A percentile compares a stretch with the other conserved stretches of the same genome.
Conservation (phyloP, 2,113 vertebrate genomes). For the Anolis sagrei region DNA sequence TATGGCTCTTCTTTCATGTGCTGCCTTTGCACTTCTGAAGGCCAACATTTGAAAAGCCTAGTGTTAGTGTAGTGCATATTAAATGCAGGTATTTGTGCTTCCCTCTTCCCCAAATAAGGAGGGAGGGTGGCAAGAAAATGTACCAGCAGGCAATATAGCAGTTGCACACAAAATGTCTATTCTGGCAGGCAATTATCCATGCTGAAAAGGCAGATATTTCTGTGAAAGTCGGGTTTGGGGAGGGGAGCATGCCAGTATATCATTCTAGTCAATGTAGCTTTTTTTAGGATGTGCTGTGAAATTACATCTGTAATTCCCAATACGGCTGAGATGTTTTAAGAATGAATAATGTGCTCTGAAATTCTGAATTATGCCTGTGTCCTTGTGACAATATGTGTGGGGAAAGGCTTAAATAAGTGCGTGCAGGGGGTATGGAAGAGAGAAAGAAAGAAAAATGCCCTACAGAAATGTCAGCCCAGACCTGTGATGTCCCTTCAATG, state of each 20-base stretch:
- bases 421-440: neutral
- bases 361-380: neutral
- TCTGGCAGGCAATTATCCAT: conserved; percentile 5
- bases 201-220: conserved; percentile 13
- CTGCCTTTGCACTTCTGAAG: conserved; percentile 8
- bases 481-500: conserved; percentile 15
- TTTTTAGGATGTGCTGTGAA: neutral
- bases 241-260: neutral
- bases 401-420: neutral
- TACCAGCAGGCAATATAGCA: neutral
- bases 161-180: conserved; percentile 14
- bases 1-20: conserved; percentile 34
- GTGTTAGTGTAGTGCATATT: neutral
- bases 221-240: neutral
- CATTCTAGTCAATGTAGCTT: conserved; percentile 1
- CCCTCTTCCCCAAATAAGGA: neutral
- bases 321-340: neutral
- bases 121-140: neutral
- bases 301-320: conserved; percentile 6
- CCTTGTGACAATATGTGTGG: neutral
- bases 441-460: conserved; percentile 5
- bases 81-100: neutral
- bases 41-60: neutral
- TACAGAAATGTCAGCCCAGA: neutral
- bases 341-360: neutral